Base-by-base conservation (phyloP, 2,797 vertebrate genomes). In the Apodemus agrarius region DNA sequence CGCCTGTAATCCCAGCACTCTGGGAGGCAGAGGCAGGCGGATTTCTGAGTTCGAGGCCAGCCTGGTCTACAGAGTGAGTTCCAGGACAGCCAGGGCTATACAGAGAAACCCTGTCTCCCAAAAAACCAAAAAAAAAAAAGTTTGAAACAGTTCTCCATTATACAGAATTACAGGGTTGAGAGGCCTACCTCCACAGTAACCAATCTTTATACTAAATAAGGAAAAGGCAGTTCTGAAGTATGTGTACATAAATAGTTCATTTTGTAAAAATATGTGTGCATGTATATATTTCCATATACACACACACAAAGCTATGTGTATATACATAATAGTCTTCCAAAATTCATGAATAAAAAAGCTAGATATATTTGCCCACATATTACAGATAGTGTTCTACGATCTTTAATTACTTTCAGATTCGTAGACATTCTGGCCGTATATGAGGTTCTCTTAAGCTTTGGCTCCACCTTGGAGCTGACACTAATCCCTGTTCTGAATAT, bases 261-360 rank as follows among this genome's bases (percentile, higher is more conserved):
- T 97, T 96, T 93, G 37, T 78, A 96, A 96, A 61, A 95, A 43
- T 84, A 59, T 82, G 54, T 82, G 34, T 24, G 37, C 72, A 74
- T 79, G 52, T 63, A 46, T 49, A 74, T 67, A 74, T 43, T 52
- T 76, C 17, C 46, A 79, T 49, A 87, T 5, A 37, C n/a, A 57
- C 37, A 59, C 19, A 59, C 13, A 84, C 8, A 93, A 12, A 90
- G 46, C 59, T 72, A 52, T 81, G 29, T 75, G 31, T 97, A 92
- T 88, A 82, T 95, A 89, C 92, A 82, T 97, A 96, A 97, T 67
- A 91, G 80, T 95, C 19, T 97, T 52, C 87, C 69, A 81, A 90
- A 94, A 76, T 90, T 93, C 19, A 63, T 94, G 61, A 90, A 57
- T 97, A 94, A 88, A 97, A 96, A 96, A 90, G 91, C 59, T 94